Percentiles rank a stretch among this genome's conserved stretches.
These are phyloP conservation scores for Cenopis cana DNA, from an alignment of 2,888 invertebrate species.

Conservation along the genomic window DNA sequence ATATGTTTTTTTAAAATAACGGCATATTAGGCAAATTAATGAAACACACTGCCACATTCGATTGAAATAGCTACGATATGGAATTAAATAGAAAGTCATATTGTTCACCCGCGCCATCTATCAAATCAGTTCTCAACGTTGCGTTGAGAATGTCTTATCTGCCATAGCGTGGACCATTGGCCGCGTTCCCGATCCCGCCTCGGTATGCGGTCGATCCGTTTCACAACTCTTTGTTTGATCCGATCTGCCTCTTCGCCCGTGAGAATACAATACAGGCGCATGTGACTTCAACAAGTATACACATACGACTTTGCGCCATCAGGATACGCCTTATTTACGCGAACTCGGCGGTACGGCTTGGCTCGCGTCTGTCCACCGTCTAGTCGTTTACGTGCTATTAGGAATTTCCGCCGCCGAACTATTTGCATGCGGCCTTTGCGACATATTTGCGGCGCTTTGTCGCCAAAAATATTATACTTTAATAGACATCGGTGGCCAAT, in stretches of 20 bases:
- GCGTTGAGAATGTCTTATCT: slow-evolving; percentile 55
- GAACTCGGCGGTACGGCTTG: slow-evolving; percentile 63
- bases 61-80: slow-evolving; percentile 24
- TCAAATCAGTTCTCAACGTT: slow-evolving; percentile 35
- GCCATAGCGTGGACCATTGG: slow-evolving; percentile 71
- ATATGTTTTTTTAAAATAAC: slow-evolving; percentile 4
- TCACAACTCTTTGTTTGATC: slow-evolving; percentile 79
- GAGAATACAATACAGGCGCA: slow-evolving; percentile 25
- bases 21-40: slow-evolving; percentile 17
- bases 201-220: slow-evolving; percentile 73
- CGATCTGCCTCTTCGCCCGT: slow-evolving; percentile 41
- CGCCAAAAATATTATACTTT: slow-evolving; percentile 71
- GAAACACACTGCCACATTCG: slow-evolving; percentile 15
- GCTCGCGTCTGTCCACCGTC: slow-evolving; percentile 78
- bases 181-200: slow-evolving; percentile 70
- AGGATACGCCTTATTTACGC: slow-evolving; percentile 61
- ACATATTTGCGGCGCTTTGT: slow-evolving; percentile 66
- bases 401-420: slow-evolving; percentile 76
- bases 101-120: slow-evolving; percentile 30
- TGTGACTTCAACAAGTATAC: not conserved
- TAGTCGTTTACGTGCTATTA: slow-evolving; percentile 74
- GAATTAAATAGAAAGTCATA: slow-evolving; percentile 39
- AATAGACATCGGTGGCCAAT: slow-evolving; percentile 55
- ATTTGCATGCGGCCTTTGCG: slow-evolving; percentile 67
- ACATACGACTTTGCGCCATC: slow-evolving; percentile 63